Percentiles rank a stretch among this genome's conserved stretches.
phyloP scores from a whole-genome alignment of 2,888 invertebrate species.

The Cryptocephalus moraei region DNA sequence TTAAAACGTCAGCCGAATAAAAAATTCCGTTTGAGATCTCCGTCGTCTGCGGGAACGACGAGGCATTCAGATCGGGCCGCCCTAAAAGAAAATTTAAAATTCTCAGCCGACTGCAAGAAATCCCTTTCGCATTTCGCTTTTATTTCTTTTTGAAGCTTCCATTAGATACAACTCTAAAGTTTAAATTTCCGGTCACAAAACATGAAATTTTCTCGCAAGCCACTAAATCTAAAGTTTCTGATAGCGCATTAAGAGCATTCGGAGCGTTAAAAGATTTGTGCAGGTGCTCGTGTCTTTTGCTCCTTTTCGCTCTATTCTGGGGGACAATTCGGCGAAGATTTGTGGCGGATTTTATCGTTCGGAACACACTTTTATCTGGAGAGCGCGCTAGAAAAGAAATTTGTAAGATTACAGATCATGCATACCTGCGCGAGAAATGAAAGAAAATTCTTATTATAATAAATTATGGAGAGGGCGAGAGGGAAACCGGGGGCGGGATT shows the following conservation, averaged over 20 bases:
- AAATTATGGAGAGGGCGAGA: constrained; percentile 23
- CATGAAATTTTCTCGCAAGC: constrained; percentile 6
- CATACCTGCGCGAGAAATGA: constrained; percentile 28
- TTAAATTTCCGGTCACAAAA: constrained; percentile 5
- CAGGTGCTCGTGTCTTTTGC: constrained; percentile 16
- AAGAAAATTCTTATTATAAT: constrained; percentile 31
- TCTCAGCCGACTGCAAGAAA: too few relatives aligned
- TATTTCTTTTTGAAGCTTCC: constrained; percentile 1
- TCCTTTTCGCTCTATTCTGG: constrained; percentile 15
- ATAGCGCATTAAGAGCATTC: constrained; percentile 22
- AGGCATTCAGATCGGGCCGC: too few relatives aligned
- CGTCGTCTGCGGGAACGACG: too few relatives aligned
- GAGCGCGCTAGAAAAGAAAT: constrained; percentile 27
- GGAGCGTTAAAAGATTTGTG: constrained; percentile 20
- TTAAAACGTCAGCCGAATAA: too few relatives aligned
- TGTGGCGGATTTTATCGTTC: constrained; percentile 34
- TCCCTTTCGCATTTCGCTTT: too few relatives aligned
- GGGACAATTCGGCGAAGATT: constrained; percentile 26
- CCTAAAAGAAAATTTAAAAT: too few relatives aligned
- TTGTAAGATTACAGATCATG: constrained; percentile 35
- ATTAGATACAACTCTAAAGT: constrained; percentile 9
- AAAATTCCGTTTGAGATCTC: too few relatives aligned
- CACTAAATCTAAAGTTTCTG: constrained; percentile 19
- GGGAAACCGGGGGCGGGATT: constrained; percentile 17
- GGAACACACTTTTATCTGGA: constrained; percentile 33